Base-by-base conservation (phyloP, 2,888 invertebrate genomes). In the Tupiocoris notatus region DNA sequence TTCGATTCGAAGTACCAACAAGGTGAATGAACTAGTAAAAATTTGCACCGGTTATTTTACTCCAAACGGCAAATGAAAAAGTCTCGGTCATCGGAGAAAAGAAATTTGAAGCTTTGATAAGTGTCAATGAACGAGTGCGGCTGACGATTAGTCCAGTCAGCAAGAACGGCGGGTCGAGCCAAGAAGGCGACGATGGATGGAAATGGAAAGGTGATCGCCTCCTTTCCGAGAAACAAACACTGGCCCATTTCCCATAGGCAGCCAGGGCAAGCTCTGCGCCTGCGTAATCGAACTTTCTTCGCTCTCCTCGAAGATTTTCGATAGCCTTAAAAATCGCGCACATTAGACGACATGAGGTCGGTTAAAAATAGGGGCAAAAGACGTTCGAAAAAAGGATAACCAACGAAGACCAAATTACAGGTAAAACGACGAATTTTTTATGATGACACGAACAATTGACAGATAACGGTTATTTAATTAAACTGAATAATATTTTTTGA, bases 231-330 rank as follows among this genome's bases (percentile, higher is more conserved):
- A 67, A 57, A 67, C 67, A 67, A 67, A 67, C 57, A 56, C 21
- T 67, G 67, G 54, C 67, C 67, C 54, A 67, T 67, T 67, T 67
- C 67, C 67, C 67, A 67, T 67, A 67, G n/a, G n/a, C n/a, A n/a
- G 57, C 67, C 39, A 7, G 39, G 39, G 65, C 25, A 12, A 65
- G 54, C 65, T 39, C 25, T 25, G 39, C 39, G 39, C 23, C 20
- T 39, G 39, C 39, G 39, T 39, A 12, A 39, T 39, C 39, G 39
- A 3, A 39, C 39, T 12, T 39, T 39, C 6, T 39, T 39, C 12
- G 39, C 39, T 39, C 12, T 39, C 12, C 12, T 39, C 39, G 39
- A 3, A 3, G 39, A 39, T 39, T 39, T 39, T 39, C 39, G 39
- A 39, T 39, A 7, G 39, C 3, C 39, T 39, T 39, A 39, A 39